These are phyloP conservation scores for Microchrysa polita DNA, from an alignment of 2,888 invertebrate species.

Conservation along the genomic window DNA sequence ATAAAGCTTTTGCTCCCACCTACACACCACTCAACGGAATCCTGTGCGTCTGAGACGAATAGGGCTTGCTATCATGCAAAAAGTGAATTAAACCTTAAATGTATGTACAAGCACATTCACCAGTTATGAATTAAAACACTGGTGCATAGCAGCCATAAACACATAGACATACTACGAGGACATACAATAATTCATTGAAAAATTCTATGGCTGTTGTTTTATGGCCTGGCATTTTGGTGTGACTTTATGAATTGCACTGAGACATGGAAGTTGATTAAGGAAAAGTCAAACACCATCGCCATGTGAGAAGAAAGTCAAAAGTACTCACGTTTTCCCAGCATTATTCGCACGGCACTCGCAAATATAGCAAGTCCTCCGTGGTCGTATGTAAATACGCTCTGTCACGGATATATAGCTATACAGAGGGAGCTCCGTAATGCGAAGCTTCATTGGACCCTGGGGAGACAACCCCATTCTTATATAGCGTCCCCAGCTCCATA, in stretches of 20 bases:
- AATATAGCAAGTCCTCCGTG: slow-evolving; percentile 6
- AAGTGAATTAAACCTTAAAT: too few species aligned
- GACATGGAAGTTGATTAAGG: slow-evolving; percentile 3
- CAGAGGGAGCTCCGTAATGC: neutral
- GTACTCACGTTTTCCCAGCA: slow-evolving; percentile 25
- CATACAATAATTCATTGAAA: neutral
- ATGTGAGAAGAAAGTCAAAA: neutral
- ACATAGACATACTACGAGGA: too few species aligned
- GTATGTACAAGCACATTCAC: too few species aligned
- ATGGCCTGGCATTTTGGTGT: neutral
- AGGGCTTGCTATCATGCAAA: too few species aligned
- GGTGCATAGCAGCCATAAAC: too few species aligned
- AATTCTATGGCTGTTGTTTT: slow-evolving; percentile 4
- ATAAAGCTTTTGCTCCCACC: too few species aligned
- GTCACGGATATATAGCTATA: too few species aligned
- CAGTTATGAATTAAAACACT: too few species aligned
- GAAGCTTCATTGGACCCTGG: slow-evolving; percentile 33
- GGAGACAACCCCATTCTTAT: slow-evolving; percentile 5
- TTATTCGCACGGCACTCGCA: slow-evolving; percentile 22
- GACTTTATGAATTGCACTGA: neutral
- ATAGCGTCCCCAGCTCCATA: neutral
- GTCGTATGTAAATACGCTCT: neutral
- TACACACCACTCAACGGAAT: too few species aligned
- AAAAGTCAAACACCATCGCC: neutral
- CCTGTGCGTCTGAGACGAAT: too few species aligned